Percentiles rank a stretch among this genome's conserved stretches.
Evolutionary conservation across 2,888 invertebrate genomes (phyloP).

Genomic region (Synanthedon myopaeformis): DNA sequence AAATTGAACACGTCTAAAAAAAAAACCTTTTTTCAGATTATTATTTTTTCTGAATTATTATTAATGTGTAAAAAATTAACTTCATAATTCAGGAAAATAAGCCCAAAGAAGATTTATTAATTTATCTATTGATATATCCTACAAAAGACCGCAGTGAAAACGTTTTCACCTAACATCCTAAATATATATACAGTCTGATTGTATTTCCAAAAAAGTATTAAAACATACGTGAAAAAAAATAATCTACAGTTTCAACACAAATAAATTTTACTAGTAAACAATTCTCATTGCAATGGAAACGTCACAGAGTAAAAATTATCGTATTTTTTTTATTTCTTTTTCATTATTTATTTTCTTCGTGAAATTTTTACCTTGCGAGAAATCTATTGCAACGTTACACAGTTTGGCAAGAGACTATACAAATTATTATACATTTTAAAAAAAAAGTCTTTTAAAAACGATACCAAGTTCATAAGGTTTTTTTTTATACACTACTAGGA

Average conservation of each 20-base stretch:
- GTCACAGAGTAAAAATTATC: constrained; percentile 10
- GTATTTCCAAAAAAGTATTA: no score
- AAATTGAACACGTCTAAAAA: no score
- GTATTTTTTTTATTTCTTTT: constrained; percentile 9
- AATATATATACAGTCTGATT: no score
- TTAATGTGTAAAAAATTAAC: background rate
- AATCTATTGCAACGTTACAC: constrained; percentile 14
- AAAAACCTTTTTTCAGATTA: no score
- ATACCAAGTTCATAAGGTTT: background rate
- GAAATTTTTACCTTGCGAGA: background rate
- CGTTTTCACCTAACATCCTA: no score
- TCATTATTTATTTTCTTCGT: constrained; percentile 7
- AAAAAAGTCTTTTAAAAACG: background rate
- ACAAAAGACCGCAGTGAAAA: no score
- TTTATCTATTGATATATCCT: no score
- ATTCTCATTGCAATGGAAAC: background rate
- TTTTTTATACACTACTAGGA: background rate
- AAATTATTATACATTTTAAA: background rate
- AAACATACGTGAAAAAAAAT: background rate
- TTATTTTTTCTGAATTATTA: no score
- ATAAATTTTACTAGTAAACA: constrained; percentile 9
- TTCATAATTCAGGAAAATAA: constrained; percentile 10
- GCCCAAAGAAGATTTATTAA: constrained; percentile 1
- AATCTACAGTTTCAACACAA: constrained; percentile 7
- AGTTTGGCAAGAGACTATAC: constrained; percentile 49